Percentiles rank a stretch among this genome's conserved stretches.
phyloP scores from a whole-genome alignment of 37 sponge, comb jelly and placozoan species.

The Corticium candelabrum region DNA sequence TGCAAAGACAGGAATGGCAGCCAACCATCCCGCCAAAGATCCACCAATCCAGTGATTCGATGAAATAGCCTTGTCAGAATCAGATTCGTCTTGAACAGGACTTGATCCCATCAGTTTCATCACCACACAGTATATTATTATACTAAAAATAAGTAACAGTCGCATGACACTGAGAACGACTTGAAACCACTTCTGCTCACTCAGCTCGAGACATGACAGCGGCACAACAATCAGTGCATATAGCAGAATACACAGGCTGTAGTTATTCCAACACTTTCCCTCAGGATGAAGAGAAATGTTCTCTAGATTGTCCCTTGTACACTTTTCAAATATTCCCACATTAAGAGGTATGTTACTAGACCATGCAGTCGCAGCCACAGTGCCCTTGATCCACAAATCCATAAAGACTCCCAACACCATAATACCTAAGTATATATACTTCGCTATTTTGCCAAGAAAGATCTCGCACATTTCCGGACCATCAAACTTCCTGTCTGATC shows the following conservation, averaged over 20 bases:
- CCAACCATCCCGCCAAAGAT: background rate
- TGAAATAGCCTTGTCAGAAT: background rate
- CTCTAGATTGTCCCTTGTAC: background rate
- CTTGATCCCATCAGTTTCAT: too few relatives aligned
- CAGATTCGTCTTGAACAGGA: background rate
- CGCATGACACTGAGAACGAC: background rate
- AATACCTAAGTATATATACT: background rate
- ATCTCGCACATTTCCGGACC: background rate
- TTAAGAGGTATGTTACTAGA: background rate
- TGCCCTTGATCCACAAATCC: background rate
- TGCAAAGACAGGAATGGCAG: conserved; percentile 19
- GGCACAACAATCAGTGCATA: background rate
- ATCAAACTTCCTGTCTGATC: background rate
- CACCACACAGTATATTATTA: background rate
- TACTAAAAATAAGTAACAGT: background rate
- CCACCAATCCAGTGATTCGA: background rate
- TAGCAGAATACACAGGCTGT: background rate
- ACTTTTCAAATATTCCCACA: too few relatives aligned
- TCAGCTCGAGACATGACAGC: background rate
- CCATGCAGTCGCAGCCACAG: background rate
- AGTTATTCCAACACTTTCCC: background rate
- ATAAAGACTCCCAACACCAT: background rate
- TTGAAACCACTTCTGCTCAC: background rate
- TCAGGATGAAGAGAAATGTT: background rate
- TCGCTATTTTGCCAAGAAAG: background rate